phyloP scores from a whole-genome alignment of 1,140 invertebrate species.

The Leguminivora glycinivorella region DNA sequence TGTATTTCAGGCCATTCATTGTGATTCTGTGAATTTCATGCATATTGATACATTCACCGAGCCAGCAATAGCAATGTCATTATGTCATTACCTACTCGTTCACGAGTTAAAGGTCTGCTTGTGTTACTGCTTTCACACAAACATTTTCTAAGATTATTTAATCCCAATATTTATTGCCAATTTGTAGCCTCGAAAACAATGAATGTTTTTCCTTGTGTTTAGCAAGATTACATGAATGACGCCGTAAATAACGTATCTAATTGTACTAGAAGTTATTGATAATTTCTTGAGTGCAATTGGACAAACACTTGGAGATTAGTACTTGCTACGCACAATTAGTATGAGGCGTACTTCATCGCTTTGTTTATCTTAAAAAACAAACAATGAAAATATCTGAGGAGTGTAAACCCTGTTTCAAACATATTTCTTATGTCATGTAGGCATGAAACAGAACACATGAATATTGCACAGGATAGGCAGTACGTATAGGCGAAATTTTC shows the following conservation, averaged over 20 bases:
- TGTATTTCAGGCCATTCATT: constrained; percentile 13
- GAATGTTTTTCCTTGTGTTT: background rate
- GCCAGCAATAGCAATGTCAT: background rate
- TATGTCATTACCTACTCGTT: constrained; percentile 5
- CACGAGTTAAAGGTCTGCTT: background rate
- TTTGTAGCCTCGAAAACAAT: background rate
- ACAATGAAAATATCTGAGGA: no score
- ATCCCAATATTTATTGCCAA: background rate
- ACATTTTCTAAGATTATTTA: background rate
- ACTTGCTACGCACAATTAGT: background rate
- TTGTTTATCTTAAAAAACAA: background rate
- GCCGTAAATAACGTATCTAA: background rate
- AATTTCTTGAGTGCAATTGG: background rate
- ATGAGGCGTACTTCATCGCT: background rate
- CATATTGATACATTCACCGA: constrained; percentile 2
- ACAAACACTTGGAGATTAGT: constrained; percentile 16
- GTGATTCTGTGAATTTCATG: constrained; percentile 5
- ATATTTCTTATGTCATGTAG: no score
- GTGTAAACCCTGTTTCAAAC: no score
- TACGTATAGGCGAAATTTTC: no score
- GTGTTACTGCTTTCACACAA: background rate
- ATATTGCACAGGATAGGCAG: no score
- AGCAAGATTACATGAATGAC: background rate
- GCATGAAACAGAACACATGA: no score
- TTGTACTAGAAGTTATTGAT: background rate